phyloP scores from a whole-genome alignment of 2,888 invertebrate genomes.

The Drosophila picticornis region DNA sequence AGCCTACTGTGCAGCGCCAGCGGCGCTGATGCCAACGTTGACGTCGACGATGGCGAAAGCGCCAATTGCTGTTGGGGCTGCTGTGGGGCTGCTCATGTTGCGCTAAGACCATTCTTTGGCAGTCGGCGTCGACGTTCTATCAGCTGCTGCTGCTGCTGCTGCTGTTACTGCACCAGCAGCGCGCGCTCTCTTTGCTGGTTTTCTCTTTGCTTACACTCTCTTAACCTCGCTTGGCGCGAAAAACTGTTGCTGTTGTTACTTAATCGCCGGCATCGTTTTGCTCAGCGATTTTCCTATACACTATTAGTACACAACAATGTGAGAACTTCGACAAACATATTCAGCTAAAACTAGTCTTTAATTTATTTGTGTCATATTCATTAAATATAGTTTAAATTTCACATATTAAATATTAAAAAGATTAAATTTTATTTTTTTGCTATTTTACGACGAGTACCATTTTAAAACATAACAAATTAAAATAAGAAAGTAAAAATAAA shows the following conservation, averaged over 20 bases:
- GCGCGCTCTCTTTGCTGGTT: constrained; percentile 49
- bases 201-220: constrained; percentile 45
- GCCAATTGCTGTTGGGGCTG: constrained; percentile 50
- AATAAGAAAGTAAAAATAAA: background rate
- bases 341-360: background rate
- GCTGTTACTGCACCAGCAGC: constrained; percentile 64
- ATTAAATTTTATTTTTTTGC: background rate
- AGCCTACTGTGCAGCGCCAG: constrained; percentile 41
- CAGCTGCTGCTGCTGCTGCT: constrained; percentile 47
- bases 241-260: constrained; percentile 80
- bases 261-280: constrained; percentile 69
- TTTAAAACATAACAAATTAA: background rate
- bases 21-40: constrained; percentile 32
- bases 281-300: constrained; percentile 42
- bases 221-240: constrained; percentile 66
- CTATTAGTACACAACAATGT: constrained; percentile 18
- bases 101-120: constrained; percentile 73
- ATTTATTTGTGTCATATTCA: background rate
- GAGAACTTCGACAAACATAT: constrained; percentile 11
- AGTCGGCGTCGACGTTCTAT: constrained; percentile 46
- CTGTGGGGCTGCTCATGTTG: constrained; percentile 57
- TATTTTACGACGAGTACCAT: background rate
- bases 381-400: background rate
- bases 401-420: background rate
- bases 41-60: constrained; percentile 46